A percentile compares a stretch with the other conserved stretches of the same genome.
Evolutionary conservation across 1,140 invertebrate species (phyloP).

Genomic region (Leucophenga varia): DNA sequence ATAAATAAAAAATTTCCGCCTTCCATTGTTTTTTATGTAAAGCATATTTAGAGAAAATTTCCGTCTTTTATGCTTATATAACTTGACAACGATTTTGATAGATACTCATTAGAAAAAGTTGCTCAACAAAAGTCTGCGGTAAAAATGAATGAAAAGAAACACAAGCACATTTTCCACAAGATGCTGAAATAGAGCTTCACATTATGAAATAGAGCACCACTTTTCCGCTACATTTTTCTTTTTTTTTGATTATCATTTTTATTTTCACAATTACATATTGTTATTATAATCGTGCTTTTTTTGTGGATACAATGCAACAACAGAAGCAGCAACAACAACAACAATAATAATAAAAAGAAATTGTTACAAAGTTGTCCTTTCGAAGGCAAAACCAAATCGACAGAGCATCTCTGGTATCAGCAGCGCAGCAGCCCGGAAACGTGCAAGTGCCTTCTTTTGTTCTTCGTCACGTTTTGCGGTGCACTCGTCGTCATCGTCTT

Average conservation of each 20-base stretch:
- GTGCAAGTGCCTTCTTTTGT: conserved; percentile 56
- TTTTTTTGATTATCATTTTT: no score
- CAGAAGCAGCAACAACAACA: conserved; percentile 28
- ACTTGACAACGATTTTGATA: no score
- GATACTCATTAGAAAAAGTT: conserved; percentile 47
- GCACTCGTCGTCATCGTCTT: conserved; percentile 12
- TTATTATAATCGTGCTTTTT: conserved; percentile 52
- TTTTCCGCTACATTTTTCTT: no score
- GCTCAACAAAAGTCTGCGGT: conserved; percentile 12
- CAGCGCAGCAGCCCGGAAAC: conserved; percentile 18
- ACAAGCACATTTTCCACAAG: no score
- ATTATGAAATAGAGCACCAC: no score
- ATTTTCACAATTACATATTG: conserved; percentile 29
- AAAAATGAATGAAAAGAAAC: no score
- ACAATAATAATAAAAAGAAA: no score
- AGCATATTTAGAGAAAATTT: conserved; percentile 15
- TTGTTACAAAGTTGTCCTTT: background rate
- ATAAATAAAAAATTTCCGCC: background rate
- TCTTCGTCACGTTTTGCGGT: conserved; percentile 55
- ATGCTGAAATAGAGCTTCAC: no score
- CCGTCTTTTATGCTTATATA: no score
- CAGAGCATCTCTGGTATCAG: background rate
- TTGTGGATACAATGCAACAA: conserved; percentile 54
- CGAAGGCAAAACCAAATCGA: conserved; percentile 10
- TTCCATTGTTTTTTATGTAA: background rate